Conservation (phyloP, 2,888 invertebrate genomes). For the Drosophila prolongata region DNA sequence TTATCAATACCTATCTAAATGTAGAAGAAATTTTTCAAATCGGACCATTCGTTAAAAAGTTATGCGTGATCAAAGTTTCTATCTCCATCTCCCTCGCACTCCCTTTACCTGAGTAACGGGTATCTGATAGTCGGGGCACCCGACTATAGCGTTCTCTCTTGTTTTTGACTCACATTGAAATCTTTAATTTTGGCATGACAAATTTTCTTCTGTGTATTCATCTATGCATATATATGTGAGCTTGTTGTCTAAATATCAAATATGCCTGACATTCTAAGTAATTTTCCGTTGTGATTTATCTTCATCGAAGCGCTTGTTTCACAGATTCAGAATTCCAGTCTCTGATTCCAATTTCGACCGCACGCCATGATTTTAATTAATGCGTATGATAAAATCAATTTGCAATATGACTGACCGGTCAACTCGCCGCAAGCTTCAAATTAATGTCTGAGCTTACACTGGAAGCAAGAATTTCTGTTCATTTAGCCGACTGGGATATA, state of each 20-base stretch:
- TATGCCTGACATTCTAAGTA: conserved; percentile 29
- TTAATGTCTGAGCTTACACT: conserved; percentile 52
- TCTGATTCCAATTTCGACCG: conserved; percentile 7
- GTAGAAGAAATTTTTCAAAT: too few relatives aligned
- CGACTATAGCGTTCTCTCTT: too few relatives aligned
- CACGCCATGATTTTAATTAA: conserved; percentile 44
- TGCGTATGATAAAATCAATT: conserved; percentile 44
- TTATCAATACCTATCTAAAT: too few relatives aligned
- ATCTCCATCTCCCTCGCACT: too few relatives aligned
- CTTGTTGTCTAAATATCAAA: conserved; percentile 23
- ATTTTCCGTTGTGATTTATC: conserved; percentile 54
- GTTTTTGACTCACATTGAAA: too few relatives aligned
- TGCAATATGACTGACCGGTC: conserved; percentile 34
- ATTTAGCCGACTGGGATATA: conserved; percentile 35
- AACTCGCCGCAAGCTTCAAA: conserved; percentile 29
- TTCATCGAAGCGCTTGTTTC: conserved; percentile 14
- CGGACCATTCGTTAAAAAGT: too few relatives aligned
- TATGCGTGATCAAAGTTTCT: too few relatives aligned
- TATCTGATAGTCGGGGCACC: too few relatives aligned
- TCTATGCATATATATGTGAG: not conserved
- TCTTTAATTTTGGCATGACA: too few relatives aligned
- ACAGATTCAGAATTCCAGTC: not conserved
- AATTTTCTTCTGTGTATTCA: not conserved
- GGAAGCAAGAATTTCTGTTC: conserved; percentile 27
- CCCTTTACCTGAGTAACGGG: too few relatives aligned